These are phyloP conservation scores for Notothenia coriiceps DNA, from an alignment of 2,113 vertebrate genomes.

Conservation along the genomic window DNA sequence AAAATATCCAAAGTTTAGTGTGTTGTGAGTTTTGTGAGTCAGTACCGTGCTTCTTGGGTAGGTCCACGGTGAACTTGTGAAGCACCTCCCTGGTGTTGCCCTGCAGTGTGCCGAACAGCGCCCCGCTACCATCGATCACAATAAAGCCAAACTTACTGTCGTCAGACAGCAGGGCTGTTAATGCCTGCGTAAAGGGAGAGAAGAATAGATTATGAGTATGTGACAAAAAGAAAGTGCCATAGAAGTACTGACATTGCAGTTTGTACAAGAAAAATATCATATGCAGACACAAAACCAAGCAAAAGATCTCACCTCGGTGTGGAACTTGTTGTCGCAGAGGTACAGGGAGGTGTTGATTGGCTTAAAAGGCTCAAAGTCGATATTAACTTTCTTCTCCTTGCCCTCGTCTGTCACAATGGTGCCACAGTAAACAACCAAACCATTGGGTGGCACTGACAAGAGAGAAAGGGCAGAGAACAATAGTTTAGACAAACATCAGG, in stretches of 20 bases:
- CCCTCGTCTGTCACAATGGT: constrained; percentile 99
- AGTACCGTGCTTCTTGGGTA: constrained; percentile 99
- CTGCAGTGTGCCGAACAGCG: constrained; percentile 99
- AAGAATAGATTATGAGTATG: constrained; percentile 3
- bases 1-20: not conserved
- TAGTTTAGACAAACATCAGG: not conserved
- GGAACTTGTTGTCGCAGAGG: constrained; percentile 99
- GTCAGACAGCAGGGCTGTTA: constrained; percentile 97
- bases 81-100: constrained; percentile 99
- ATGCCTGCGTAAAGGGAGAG: constrained; percentile 84
- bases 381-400: constrained; percentile 99
- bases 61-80: constrained; percentile 99
- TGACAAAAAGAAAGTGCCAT: not conserved
- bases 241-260: not conserved
- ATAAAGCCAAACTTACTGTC: constrained; percentile 99
- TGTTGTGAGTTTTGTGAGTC: constrained; percentile 1
- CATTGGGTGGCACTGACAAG: constrained; percentile 95
- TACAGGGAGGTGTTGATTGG: constrained; percentile 99
- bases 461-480: constrained; percentile 52
- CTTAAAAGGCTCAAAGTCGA: constrained; percentile 99
- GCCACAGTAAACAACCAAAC: constrained; percentile 99
- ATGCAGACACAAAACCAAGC: not conserved
- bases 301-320: constrained; percentile 91
- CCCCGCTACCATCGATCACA: constrained; percentile 98
- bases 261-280: not conserved